Percentiles rank a stretch among this genome's conserved stretches.
These are phyloP conservation scores for Catagonus wagneri DNA, from an alignment of 2,113 vertebrate species.

Conservation along the genomic window DNA sequence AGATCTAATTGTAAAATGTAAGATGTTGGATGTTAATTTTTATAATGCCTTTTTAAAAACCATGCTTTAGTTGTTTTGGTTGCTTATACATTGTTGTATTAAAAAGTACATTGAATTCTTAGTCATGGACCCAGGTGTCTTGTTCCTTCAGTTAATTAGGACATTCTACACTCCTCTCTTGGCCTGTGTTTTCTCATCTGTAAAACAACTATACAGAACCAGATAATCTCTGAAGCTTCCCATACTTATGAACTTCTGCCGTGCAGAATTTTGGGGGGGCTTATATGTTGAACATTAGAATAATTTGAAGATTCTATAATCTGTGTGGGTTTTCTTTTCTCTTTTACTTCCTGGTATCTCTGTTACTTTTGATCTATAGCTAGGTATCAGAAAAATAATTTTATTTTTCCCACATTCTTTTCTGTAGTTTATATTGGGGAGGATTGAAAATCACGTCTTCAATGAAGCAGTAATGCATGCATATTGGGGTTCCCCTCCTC, in stretches of 20 bases:
- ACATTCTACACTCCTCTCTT: background rate
- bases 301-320: constrained; percentile 7
- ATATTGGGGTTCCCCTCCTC: background rate
- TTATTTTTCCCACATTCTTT: background rate
- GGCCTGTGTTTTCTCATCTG: background rate
- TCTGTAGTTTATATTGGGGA: background rate
- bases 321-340: background rate
- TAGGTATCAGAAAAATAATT: constrained; percentile 2
- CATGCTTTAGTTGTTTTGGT: constrained; percentile 2
- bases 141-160: background rate
- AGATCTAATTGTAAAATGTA: constrained; percentile 38
- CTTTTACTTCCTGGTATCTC: constrained; percentile 29
- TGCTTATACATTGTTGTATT: background rate
- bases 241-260: background rate
- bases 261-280: background rate
- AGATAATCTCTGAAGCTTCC: background rate
- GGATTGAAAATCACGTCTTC: background rate
- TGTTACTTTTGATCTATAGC: background rate
- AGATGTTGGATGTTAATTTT: constrained; percentile 40
- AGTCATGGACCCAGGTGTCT: background rate
- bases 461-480: background rate
- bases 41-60: background rate
- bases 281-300: background rate
- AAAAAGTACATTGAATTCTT: background rate
- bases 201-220: background rate